Conservation (phyloP, 2,888 invertebrate genomes). For the Piscicola geometra region DNA sequence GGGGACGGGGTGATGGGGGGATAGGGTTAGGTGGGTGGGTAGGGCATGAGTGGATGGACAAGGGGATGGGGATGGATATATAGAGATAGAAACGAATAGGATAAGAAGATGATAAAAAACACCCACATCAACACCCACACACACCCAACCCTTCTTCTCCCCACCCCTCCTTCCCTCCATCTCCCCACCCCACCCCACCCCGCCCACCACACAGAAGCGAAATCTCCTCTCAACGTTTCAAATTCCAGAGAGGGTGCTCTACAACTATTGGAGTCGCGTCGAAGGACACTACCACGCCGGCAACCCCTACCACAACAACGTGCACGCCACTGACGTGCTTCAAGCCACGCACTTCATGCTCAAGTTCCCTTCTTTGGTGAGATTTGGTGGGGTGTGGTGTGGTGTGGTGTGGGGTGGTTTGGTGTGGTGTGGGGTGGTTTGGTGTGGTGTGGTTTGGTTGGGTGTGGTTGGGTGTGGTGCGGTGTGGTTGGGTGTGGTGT, state of each 20-base stretch:
- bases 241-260: slow-evolving; percentile 15
- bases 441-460: background rate
- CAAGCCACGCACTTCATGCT: slow-evolving; percentile 30
- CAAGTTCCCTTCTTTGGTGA: slow-evolving; percentile 17
- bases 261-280: slow-evolving; percentile 1
- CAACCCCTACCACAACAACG: slow-evolving; percentile 32
- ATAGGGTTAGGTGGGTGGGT: background rate
- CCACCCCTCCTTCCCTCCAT: no score
- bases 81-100: no score
- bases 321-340: slow-evolving; percentile 30
- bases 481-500: no score
- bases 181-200: no score
- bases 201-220: slow-evolving; percentile 10
- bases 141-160: no score
- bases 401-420: background rate
- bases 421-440: background rate
- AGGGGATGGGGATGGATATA: no score
- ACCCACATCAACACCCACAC: no score
- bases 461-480: no score
- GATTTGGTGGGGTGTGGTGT: background rate
- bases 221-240: background rate
- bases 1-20: no score
- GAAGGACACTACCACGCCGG: slow-evolving; percentile 17
- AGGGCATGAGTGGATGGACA: no score
- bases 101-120: no score